Base-by-base conservation (phyloP, 2,113 vertebrate genomes). In the Tychaedon coryphoeus region DNA sequence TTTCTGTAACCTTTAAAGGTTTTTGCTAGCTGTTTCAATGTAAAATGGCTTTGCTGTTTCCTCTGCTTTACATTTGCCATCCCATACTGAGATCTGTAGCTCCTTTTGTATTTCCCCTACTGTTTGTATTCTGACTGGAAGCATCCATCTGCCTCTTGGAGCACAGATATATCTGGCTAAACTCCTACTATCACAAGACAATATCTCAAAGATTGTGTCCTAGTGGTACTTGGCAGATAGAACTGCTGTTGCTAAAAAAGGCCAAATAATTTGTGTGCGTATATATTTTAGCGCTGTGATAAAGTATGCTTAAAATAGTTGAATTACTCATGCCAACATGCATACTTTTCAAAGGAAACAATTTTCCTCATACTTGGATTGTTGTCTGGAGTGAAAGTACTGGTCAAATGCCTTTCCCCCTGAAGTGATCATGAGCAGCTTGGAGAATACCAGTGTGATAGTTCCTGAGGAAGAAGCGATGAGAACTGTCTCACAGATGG, bases 161-260 rank as follows among this genome's bases (percentile, higher is more conserved):
- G 19, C 23, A 29, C 11, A 56, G 50, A 3, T 24, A 2, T 60
- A 36, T 64, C 67, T 65, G 53, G 13, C 48, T 84, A 28, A 10
- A 10, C 8, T 66, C 7, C 12, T 0, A 0, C 65, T 57, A 10
- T 31, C 22, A 23, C 26, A 76, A 34, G 15, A n/a, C 31, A 64
- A 3, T 86, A 61, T 18, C 17, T 71, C 72, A 38, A 34, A 1
- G 1, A 38, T 13, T 60, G 34, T 16, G 45, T 62, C 19, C 14
- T 62, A 18, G 9, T 45, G 23, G 19, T 36, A 36, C 5, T 11
- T 81, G 19, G n/a, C 26, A 82, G 48, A 42, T 56, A 29, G 0
- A 50, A 19, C 31, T 88, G 45, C 19, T 73, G 0, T 66, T 92
- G 33, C 23, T 80, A 50, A 34, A 31, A 62, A 64, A n/a, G 34